Evolutionary conservation across 2,888 invertebrate genomes (phyloP).

Genomic region (Brenthis daphne): DNA sequence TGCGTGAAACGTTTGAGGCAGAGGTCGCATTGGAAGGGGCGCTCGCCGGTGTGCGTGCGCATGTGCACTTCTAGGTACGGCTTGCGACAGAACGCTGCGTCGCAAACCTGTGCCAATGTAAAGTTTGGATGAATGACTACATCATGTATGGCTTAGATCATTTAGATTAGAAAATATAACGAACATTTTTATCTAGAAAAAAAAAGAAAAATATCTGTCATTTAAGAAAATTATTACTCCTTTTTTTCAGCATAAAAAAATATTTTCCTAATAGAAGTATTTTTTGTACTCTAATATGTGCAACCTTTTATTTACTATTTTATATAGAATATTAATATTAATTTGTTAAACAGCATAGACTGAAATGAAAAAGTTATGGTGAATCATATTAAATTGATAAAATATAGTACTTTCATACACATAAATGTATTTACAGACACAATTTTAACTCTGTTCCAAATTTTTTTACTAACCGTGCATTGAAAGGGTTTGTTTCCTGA

Average conservation of each 20-base stretch:
- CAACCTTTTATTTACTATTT: too few relatives aligned
- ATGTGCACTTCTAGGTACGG: constrained; percentile 91
- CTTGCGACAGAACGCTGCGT: constrained; percentile 90
- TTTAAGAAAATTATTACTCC: too few relatives aligned
- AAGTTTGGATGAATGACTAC: background rate
- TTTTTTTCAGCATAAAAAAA: too few relatives aligned
- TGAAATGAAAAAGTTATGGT: background rate
- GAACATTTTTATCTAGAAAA: too few relatives aligned
- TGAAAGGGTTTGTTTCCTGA: constrained; percentile 91
- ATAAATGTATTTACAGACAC: background rate
- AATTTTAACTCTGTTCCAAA: background rate
- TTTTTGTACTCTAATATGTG: too few relatives aligned
- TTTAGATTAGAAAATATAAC: too few relatives aligned
- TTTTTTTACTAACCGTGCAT: constrained; percentile 81
- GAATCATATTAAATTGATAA: background rate
- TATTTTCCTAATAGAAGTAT: too few relatives aligned
- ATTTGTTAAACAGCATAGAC: too few relatives aligned
- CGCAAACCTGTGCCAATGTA: constrained; percentile 79
- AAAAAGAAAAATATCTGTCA: too few relatives aligned
- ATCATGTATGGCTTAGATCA: too few relatives aligned
- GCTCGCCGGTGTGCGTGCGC: constrained; percentile 90
- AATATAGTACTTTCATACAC: too few relatives aligned
- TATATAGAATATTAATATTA: too few relatives aligned
- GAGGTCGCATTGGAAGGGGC: constrained; percentile 88
- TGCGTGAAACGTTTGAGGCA: constrained; percentile 90